Conservation (phyloP, 2,113 vertebrate species). For the Lepus americanus region DNA sequence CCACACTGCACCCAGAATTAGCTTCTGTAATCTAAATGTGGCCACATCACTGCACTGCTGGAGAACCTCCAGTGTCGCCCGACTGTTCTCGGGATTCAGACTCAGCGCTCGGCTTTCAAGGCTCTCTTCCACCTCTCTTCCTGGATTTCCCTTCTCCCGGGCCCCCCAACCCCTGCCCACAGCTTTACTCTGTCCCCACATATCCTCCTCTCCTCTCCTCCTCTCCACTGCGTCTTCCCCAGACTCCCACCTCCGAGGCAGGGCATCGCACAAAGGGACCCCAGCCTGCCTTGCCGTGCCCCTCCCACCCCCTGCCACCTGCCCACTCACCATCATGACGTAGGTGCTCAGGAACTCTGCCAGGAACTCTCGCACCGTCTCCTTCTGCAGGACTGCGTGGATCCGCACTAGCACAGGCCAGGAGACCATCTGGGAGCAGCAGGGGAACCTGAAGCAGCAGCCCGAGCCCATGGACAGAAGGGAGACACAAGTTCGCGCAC, state of each 20-base stretch:
- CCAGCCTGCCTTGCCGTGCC: neutral
- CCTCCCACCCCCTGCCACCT: neutral
- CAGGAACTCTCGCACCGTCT: constrained; percentile 87
- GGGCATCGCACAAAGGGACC: neutral
- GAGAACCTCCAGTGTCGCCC: neutral
- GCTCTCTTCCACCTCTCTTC: neutral
- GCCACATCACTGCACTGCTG: neutral
- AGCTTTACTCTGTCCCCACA: neutral
- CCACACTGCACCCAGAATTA: neutral
- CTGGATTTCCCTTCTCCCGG: neutral
- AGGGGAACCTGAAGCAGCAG: constrained; percentile 29
- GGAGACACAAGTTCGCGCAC: constrained; percentile 55
- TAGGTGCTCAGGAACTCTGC: constrained; percentile 90
- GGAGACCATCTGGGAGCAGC: neutral
- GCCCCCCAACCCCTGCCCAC: neutral
- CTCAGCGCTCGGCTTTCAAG: neutral
- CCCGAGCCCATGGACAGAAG: neutral
- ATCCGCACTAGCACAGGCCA: accelerated
- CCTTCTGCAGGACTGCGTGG: constrained; percentile 77
- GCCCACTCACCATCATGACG: constrained; percentile 91
- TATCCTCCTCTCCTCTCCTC: neutral
- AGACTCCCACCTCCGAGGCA: neutral
- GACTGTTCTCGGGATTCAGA: neutral
- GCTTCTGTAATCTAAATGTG: neutral
- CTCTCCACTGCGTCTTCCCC: neutral